A percentile compares a stretch with the other conserved stretches of the same genome.
Conservation (phyloP, 2,888 invertebrate species). For the Cybosia mesomella region DNA sequence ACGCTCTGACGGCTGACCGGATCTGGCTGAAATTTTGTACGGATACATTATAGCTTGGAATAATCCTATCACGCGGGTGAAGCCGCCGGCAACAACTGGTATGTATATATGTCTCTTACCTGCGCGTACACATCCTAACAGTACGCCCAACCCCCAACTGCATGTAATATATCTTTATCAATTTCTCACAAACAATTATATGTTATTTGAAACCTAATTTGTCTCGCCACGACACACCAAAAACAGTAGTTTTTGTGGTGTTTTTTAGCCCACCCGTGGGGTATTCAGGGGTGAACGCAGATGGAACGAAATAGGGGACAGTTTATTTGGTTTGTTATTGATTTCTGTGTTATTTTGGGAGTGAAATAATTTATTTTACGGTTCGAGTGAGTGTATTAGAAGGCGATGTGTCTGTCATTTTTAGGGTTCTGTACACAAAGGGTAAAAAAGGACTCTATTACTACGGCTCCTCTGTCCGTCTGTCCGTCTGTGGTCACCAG, state of each 20-base stretch:
- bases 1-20: too few species aligned
- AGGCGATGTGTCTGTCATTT: background rate
- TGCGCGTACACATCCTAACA: too few species aligned
- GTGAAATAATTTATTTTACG: conserved; percentile 19
- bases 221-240: conserved; percentile 32
- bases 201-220: conserved; percentile 57
- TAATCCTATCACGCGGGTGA: too few species aligned
- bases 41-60: too few species aligned
- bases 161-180: conserved; percentile 9
- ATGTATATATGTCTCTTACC: too few species aligned
- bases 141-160: background rate
- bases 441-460: background rate
- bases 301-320: conserved; percentile 49
- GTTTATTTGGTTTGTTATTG: conserved; percentile 51
- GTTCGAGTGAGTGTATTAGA: background rate
- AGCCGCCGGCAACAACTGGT: too few species aligned
- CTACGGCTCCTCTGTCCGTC: too few species aligned
- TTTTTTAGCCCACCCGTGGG: conserved; percentile 53
- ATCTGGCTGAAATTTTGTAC: too few species aligned
- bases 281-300: conserved; percentile 50
- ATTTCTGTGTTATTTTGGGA: conserved; percentile 49
- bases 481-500: too few species aligned
- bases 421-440: too few species aligned
- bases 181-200: conserved; percentile 36
- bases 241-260: conserved; percentile 35